Evolutionary conservation across 1,140 invertebrate species (phyloP), one percentile per base, ranked within the genome.

Genomic region (Papilio polyxenes): DNA sequence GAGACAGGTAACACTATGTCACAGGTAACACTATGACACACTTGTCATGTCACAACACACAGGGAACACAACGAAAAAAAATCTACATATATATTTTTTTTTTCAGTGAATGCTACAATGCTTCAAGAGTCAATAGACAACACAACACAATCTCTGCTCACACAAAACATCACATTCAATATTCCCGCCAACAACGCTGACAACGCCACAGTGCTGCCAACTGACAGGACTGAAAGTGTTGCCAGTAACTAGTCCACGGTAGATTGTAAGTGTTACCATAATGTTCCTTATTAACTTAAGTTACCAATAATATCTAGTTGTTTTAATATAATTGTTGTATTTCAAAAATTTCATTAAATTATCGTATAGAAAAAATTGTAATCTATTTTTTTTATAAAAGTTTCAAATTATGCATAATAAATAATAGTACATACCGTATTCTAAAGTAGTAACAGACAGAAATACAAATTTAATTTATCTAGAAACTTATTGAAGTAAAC

Each of bases 1-100:
- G 48, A 75, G 0, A 49, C n/a, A 31, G 23, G 23, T 31, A 31
- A 31, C 82, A 90, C 23, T 92, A 88, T 65, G 85, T 91, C 13
- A 85, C 83, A 15, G 81, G 91, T 92, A 78, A 84, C 82, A 85
- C 48, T 20, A 51, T 84, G 48, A 75, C 4, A 49, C n/a, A 31
- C 23, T 31, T 31, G 23, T 31, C 23, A 31, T 31, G 23, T 31
- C 23, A 31, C 23, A 31, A 31, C 23, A 31, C 2, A 31, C 23
- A 31, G 23, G 23, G 23, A 31, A 31, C 23, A 31, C 23, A 5
- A 56, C 11, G 51, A 40, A 51, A 10, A 44, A 20, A 59, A 72
- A 53, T 40, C 51, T 44, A 44, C 37, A 56, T n/a, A 72, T 37
- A 15, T 53, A 49, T n/a, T 62, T 75, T 69, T 49, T 84, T n/a